phyloP scores from a whole-genome alignment of 2,888 invertebrate genomes.

The Junonia oenone region DNA sequence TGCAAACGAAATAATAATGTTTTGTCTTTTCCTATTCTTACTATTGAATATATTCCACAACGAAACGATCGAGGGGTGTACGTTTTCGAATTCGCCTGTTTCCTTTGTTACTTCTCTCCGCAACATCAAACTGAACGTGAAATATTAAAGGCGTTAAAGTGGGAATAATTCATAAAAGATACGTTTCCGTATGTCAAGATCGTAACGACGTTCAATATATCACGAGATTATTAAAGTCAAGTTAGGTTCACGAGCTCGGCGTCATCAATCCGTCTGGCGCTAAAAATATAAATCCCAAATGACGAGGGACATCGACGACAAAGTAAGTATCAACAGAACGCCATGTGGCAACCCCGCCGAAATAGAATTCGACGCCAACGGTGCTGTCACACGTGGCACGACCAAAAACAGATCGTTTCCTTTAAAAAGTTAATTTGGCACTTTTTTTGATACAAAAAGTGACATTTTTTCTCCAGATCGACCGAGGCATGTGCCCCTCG shows the following conservation, averaged over 20 bases:
- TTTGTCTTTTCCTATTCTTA: slow-evolving; percentile 52
- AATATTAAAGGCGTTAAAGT: slow-evolving; percentile 37
- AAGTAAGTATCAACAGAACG: slow-evolving; percentile 64
- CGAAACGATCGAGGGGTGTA: slow-evolving; percentile 46
- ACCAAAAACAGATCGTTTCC: slow-evolving; percentile 76
- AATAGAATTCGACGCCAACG: slow-evolving; percentile 61
- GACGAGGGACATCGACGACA: slow-evolving; percentile 72
- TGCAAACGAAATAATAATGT: slow-evolving; percentile 55
- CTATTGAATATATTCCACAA: slow-evolving; percentile 57
- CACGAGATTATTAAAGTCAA: slow-evolving; percentile 63
- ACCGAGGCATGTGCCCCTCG: slow-evolving; percentile 66
- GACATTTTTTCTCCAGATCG: slow-evolving; percentile 59
- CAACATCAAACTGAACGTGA: slow-evolving; percentile 36
- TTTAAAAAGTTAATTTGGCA: slow-evolving; percentile 77
- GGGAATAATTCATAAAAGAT: slow-evolving; percentile 50
- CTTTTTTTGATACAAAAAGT: slow-evolving; percentile 72
- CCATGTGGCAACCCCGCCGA: slow-evolving; percentile 62
- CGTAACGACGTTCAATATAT: slow-evolving; percentile 54
- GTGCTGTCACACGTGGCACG: slow-evolving; percentile 70
- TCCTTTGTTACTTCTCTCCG: slow-evolving; percentile 36
- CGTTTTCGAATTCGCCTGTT: slow-evolving; percentile 41
- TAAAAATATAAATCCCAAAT: slow-evolving; percentile 66
- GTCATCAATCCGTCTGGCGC: slow-evolving; percentile 56
- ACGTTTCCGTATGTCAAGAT: slow-evolving; percentile 49
- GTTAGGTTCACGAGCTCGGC: slow-evolving; percentile 55